Conservation (phyloP, 2,113 vertebrate genomes). For the Paratilapia polleni region DNA sequence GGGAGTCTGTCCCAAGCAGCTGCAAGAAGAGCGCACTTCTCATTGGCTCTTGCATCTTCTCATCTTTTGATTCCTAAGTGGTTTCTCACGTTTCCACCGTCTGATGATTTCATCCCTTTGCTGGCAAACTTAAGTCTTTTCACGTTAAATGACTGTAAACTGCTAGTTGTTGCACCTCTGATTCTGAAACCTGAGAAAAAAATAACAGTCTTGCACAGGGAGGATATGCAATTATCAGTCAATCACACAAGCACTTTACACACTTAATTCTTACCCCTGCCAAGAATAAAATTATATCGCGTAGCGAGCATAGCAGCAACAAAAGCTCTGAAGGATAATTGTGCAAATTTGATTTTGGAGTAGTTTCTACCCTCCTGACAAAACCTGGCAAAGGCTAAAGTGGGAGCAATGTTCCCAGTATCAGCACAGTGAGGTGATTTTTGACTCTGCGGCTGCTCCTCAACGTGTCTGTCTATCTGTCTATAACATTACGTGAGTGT, state of each 20-base stretch:
- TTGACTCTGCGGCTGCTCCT: slow-evolving; percentile 1
- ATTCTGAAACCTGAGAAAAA: slow-evolving; percentile 21
- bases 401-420: slow-evolving; percentile 12
- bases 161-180: slow-evolving; percentile 10
- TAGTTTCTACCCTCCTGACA: slow-evolving; percentile 17
- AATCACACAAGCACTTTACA: slow-evolving; percentile 13
- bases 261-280: slow-evolving; percentile 2
- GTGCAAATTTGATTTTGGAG: slow-evolving; percentile 17
- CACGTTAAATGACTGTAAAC: slow-evolving; percentile 18
- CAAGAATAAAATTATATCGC: slow-evolving; percentile 28
- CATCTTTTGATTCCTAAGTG: slow-evolving; percentile 7
- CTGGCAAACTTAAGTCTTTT: slow-evolving; percentile 22
- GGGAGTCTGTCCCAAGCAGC: slow-evolving; percentile 53
- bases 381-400: slow-evolving; percentile 25
- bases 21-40: slow-evolving; percentile 31
- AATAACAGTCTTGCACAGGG: slow-evolving; percentile 22
- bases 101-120: slow-evolving; percentile 24
- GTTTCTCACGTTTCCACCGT: slow-evolving; percentile 24
- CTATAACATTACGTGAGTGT: slow-evolving; percentile 39
- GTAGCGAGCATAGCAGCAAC: slow-evolving; percentile 3
- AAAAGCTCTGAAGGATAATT: slow-evolving; percentile 14
- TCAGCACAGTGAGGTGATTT: slow-evolving; percentile 34
- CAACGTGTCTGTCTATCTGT: slow-evolving; percentile 45
- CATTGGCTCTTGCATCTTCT: slow-evolving; percentile 28
- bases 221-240: slow-evolving; percentile 27